Percentiles rank a stretch among this genome's conserved stretches.
Evolutionary conservation across 2,113 vertebrate genomes (phyloP).

Genomic region (Ptyas mucosa): DNA sequence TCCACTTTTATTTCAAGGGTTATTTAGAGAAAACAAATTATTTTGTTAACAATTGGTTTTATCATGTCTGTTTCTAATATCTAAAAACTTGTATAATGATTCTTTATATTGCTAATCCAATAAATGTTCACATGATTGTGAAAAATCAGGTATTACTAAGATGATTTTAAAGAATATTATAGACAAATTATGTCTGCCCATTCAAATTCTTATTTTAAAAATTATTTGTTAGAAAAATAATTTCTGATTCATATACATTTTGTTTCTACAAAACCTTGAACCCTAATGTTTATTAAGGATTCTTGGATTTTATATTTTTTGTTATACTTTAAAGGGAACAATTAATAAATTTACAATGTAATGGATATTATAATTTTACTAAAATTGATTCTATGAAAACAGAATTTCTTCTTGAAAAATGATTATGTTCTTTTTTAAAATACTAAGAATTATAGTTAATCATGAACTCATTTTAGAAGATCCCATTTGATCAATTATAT

Average conservation of each 20-base stretch:
- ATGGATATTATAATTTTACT: neutral
- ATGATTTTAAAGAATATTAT: neutral
- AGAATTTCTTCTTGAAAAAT: neutral
- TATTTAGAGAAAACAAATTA: neutral
- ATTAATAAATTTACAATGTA: neutral
- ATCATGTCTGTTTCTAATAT: neutral
- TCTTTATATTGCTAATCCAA: neutral
- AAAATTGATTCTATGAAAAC: neutral
- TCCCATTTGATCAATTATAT: neutral
- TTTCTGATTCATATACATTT: neutral
- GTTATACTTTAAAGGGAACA: neutral
- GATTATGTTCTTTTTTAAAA: neutral
- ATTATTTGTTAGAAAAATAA: neutral
- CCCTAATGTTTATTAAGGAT: neutral
- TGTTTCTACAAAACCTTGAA: neutral
- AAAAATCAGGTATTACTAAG: neutral
- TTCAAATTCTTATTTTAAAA: neutral
- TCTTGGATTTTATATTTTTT: neutral
- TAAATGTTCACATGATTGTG: neutral
- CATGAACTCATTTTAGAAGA: neutral
- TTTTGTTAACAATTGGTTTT: neutral
- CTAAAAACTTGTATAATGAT: neutral
- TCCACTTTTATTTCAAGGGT: neutral
- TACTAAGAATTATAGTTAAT: neutral
- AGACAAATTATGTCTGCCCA: neutral